Base-by-base conservation (phyloP, 1,140 invertebrate genomes). In the Melitaea cinxia region DNA sequence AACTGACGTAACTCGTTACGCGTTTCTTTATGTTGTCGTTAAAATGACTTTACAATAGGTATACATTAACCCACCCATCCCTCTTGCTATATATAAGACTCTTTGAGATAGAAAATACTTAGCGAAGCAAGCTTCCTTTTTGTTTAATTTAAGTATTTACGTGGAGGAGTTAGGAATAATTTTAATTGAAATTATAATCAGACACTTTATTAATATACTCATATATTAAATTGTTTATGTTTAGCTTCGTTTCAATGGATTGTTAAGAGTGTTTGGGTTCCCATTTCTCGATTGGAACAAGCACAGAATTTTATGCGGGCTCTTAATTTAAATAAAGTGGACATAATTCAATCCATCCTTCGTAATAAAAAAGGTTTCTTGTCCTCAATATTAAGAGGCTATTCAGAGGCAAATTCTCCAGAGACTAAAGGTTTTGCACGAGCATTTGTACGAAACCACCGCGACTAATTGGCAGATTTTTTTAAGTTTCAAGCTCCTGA, bases 401-500 rank as follows among this genome's bases (percentile, higher is more conserved):
- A 49, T 59, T 50, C 30, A 50, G 14, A 28, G 17, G 24, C 10
- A 47, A 61, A 53, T 39, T 61, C 49, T 39, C 30, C 21, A 61
- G 49, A 61, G 47, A 61, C 17, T 10, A 14, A 49, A 49, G 26
- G 14, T 37, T 61, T 26, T 53, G 14, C 30, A 35, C 17, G 21
- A 50, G 21, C 24, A 42, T 42, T 42, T 7, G 17, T 19, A 42
- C 14, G n/a, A 19, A 39, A 56, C 33, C 10, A 42, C 4, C 19
- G 54, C 7, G 54, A 26, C 45, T 61, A 61, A 61, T 61, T 61
- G 35, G 59, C 15, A 35, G 30, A 17, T 35, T 61, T 61, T 61
- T 61, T 39, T 30, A 50, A 50, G 12, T 52, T 61, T 60, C 9
- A 26, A 35, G 45, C 58, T 52, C 45, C 24, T 9, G 53, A 19